phyloP scores from a whole-genome alignment of 2,113 vertebrate genomes.

The Vimba vimba region DNA sequence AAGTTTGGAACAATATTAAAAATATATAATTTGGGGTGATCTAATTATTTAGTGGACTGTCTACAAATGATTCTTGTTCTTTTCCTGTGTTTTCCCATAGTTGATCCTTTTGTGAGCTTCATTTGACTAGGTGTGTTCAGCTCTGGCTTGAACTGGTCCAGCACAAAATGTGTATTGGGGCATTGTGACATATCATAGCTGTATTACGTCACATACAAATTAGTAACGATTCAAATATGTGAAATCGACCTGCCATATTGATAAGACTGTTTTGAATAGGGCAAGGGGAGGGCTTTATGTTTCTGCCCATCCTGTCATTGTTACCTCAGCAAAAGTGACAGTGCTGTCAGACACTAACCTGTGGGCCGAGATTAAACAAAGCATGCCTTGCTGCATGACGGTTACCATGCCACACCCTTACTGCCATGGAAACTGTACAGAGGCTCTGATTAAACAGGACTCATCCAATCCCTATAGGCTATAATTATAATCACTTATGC shows the following conservation, averaged over 20 bases:
- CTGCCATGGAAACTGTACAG: conserved; percentile 52
- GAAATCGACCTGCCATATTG: conserved; percentile 1
- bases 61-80: neutral
- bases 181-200: neutral
- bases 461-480: conserved; percentile 39
- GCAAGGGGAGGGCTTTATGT: neutral
- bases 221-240: conserved; percentile 30
- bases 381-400: conserved; percentile 37
- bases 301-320: neutral
- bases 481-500: conserved; percentile 16
- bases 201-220: conserved; percentile 16
- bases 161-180: neutral
- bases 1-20: neutral
- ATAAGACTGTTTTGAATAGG: conserved; percentile 36
- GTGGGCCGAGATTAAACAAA: conserved; percentile 45
- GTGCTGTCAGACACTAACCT: conserved; percentile 7
- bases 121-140: conserved; percentile 27
- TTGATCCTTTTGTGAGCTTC: conserved; percentile 12
- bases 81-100: neutral
- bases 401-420: conserved; percentile 60
- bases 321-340: conserved; percentile 28
- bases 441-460: conserved; percentile 49
- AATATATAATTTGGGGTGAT: no score
- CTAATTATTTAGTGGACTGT: neutral
- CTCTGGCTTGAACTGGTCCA: neutral